phyloP scores from a whole-genome alignment of 2,113 vertebrate genomes.

The Megaceryle maxima region DNA sequence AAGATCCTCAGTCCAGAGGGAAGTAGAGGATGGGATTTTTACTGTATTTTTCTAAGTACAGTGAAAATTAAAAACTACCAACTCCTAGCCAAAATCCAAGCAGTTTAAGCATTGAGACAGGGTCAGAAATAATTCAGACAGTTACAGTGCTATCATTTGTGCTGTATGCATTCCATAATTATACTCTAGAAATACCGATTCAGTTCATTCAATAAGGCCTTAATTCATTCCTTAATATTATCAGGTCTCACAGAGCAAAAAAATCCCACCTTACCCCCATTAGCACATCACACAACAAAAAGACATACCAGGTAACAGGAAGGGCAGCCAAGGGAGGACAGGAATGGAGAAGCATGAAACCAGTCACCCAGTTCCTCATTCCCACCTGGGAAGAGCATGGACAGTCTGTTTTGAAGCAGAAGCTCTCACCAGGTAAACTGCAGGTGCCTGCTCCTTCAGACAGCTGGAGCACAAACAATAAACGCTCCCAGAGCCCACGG shows the following conservation, averaged over 20 bases:
- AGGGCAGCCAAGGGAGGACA: not conserved
- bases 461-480: not conserved
- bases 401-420: not conserved
- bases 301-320: not conserved
- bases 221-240: not conserved
- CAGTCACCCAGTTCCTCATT: not conserved
- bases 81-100: not conserved
- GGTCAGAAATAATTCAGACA: not conserved
- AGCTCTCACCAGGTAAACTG: not conserved
- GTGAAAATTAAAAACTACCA: not conserved
- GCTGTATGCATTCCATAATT: not conserved
- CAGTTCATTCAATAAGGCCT: not conserved
- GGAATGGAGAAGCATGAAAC: not conserved
- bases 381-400: not conserved
- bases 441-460: not conserved
- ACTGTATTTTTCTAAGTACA: not conserved
- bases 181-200: not conserved
- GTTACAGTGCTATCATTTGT: not conserved
- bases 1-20: not conserved
- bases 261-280: not conserved
- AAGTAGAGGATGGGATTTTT: not conserved
- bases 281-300: fast-evolving
- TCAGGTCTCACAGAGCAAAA: not conserved
- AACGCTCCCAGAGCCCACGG: not conserved
- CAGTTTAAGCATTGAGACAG: not conserved